Evolutionary conservation across 2,888 invertebrate species (phyloP), one percentile per base, ranked within the genome.

Genomic region (Macrosoma leucophasiata): DNA sequence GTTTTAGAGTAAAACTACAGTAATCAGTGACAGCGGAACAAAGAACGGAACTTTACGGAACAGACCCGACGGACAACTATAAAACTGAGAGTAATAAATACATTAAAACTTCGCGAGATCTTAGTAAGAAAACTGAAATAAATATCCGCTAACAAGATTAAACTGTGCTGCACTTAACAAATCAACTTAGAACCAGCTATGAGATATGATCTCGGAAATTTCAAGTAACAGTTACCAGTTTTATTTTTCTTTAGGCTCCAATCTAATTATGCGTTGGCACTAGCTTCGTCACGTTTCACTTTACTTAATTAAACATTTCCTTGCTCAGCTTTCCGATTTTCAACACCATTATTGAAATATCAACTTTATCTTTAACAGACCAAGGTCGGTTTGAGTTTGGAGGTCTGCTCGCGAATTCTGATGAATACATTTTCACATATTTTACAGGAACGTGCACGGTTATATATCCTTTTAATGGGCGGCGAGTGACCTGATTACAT

Each of bases 281-380:
- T 57, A 51, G 50, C 64, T 63, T 64, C 56, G 56, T 67, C 70
- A 68, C 66, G 65, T 64, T 51, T 59, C 62, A 68, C 68, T 74
- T 56, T 58, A 53, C 65, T 55, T 70, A 70, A 72, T 74, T 66
- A 70, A 73, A 71, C 58, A 65, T 64, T 66, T 63, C 58, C 62
- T 57, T 52, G 41, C 46, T 42, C 55, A 55, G n/a, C 46, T 58
- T 56, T 51, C 36, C 41, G 48, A 40, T 40, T 35, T 34, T 24
- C 27, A 28, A 30, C 31, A 13, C 15, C 11, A 26, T 14, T 28
- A 22, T 36, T 23, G 9, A 19, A 45, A 37, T 32, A 25, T 18
- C 11, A 13, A 24, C 37, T 28, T 9, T 40, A 38, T 27, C 21
- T 10, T 23, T 14, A 21, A 13, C 14, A 22, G 9, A 9, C 33